Evolutionary conservation across 2,888 invertebrate species (phyloP).

Genomic region (Oscheius sp.): DNA sequence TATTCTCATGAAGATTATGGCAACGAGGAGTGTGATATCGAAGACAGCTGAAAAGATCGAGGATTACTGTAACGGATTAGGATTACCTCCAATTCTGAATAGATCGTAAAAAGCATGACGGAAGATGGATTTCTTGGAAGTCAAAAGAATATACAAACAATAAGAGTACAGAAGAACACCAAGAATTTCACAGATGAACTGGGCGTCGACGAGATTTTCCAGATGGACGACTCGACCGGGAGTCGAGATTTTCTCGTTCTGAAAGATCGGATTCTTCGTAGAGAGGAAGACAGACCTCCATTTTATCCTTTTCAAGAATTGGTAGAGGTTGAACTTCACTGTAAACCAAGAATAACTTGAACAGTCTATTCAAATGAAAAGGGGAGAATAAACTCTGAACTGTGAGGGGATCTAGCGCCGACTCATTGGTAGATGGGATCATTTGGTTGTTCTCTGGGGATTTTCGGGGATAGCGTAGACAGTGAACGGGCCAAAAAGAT

Average conservation of each 20-base stretch:
- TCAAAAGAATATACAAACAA: background rate
- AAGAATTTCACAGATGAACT: constrained; percentile 5
- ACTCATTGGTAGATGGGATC: no score
- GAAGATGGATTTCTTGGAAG: background rate
- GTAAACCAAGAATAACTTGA: no score
- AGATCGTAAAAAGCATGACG: constrained; percentile 9
- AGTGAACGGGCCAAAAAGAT: no score
- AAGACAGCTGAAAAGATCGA: background rate
- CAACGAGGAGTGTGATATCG: background rate
- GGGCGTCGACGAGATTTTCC: constrained; percentile 12
- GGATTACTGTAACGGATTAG: background rate
- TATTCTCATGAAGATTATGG: background rate
- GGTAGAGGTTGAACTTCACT: no score
- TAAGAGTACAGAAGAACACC: background rate
- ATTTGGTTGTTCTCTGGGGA: no score
- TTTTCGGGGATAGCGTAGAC: no score
- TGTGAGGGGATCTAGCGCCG: no score
- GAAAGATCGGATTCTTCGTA: background rate
- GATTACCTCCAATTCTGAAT: constrained; percentile 3
- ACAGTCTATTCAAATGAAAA: no score
- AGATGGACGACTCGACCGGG: background rate
- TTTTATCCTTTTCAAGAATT: no score
- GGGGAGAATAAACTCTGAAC: no score
- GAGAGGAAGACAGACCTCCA: no score
- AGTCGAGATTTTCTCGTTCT: background rate